Base-by-base conservation (phyloP, 2,888 invertebrate genomes). In the Drosophila maculinotata region DNA sequence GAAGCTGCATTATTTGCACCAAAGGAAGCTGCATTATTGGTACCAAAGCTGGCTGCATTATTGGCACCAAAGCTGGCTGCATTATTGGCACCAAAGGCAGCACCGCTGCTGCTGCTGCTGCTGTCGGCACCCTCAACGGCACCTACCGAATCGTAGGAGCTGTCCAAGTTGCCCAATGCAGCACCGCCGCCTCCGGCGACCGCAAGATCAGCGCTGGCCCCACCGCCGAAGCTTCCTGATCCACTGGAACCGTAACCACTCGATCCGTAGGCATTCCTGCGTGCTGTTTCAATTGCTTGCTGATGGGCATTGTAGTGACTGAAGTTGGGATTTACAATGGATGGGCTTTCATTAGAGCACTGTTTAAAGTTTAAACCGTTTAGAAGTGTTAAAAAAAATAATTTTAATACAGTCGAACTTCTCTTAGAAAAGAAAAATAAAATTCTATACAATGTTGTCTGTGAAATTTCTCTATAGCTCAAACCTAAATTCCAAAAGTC, bases 281-380 rank as follows among this genome's bases (percentile, higher is more conserved):
- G 88, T 2, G 91, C 92, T 59, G 88, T 79, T n/a, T 88, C 88
- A 12, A 92, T 76, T 5, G 91, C 89, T 69, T 90, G 87, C 26
- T 87, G 78, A 63, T 92, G 91, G 69, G 89, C 88, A 17, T 45
- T 47, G 51, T 87, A 89, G 52, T 92, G 92, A 62, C 92, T 92
- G 42, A 9, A 15, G 23, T 3, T 1, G 17, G 10, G 2, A 26
- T 0, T 31, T 8, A 23, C 12, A 8, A 14, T 7, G 6, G 7
- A 20, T 20, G 20, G 2, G 2, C 2, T 20, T 3, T 7, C 10
- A 9, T 20, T 33, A 33, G 39, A 7, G 0, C 2, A 0, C 0
- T 0, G 12, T 1, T 4, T n/a, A 17, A 5, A 4, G 1, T 1
- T 36, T 2, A n/a, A 7, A 17, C 17, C 26, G 15, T 44, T 44